Evolutionary conservation across 30 jellyfish, hydroid and myxozoan genomes (phyloP), one percentile per base, ranked within the genome.

Genomic region (Catostylus mosaicus): DNA sequence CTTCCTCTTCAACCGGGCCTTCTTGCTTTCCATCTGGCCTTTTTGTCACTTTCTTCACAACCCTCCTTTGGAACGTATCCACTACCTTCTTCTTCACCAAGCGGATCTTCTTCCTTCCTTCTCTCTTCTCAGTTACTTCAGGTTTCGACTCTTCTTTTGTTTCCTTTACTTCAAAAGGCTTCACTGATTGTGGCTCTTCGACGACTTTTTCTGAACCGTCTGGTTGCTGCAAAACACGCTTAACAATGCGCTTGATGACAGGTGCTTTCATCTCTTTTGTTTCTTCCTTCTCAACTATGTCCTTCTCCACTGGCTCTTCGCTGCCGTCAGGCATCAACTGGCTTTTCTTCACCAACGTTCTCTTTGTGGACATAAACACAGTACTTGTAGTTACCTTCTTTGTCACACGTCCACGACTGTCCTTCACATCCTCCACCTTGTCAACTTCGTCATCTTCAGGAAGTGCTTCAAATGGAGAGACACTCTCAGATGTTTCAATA

Each of bases 11-110:
- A 19, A 63, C 73, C 19, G 89, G 88, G n/a, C 84, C 96, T 48
- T 78, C 88, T 37, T 91, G 84, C 40, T 78, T 54, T 7, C 97
- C 97, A 40, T 88, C 97, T 6, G 95, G 95, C 72, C 65, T 69
- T 16, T 69, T 91, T 33, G 85, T 61, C 45, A 88, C 88, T 40
- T 81, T 71, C 26, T 92, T 77, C 19, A 80, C 84, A 19, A 52
- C 77, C 75, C 77, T 59, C 80, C 77, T 88, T 38, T 72, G 89
- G 57, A 88, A 36, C 24, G 85, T 73, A 20, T 71, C 83, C 33
- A 71, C 83, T 11, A 71, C 61, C 83, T 71, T 71, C 45, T 34
- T 38, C 76, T 36, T 54, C 56, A 75, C 47, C 26, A 56, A 40
- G 14, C 89, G 79, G 30, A 83, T 78, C 36, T 36, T 50, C 51